Conservation (phyloP, 1,140 invertebrate genomes). For the Penaeus japonicus region DNA sequence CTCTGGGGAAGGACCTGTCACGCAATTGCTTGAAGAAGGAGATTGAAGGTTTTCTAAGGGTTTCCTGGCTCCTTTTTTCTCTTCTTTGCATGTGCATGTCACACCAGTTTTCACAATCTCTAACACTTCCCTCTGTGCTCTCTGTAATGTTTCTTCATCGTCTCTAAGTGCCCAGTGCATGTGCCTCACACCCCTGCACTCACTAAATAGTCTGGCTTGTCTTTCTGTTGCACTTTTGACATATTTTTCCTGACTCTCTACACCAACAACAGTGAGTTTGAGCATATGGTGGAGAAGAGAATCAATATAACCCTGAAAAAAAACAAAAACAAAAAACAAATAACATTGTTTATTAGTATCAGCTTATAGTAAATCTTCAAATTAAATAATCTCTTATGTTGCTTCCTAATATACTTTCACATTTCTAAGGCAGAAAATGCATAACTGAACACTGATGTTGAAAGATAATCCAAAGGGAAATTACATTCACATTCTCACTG, state of each 20-base stretch:
- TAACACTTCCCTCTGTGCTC: not conserved
- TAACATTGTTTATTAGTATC: not conserved
- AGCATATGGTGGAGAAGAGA: slow-evolving; percentile 14
- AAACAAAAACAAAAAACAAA: not conserved
- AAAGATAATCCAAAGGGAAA: too few species aligned
- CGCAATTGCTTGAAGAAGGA: not conserved
- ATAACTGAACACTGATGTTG: too few species aligned
- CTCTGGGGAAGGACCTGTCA: too few species aligned
- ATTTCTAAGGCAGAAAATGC: too few species aligned
- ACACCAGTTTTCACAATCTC: not conserved
- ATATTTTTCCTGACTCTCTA: not conserved
- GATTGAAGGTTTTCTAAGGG: not conserved
- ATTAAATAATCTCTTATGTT: not conserved
- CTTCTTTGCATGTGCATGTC: not conserved
- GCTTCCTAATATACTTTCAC: not conserved
- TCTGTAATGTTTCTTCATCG: slow-evolving; percentile 7
- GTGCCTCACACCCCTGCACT: slow-evolving; percentile 18
- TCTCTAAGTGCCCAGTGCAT: slow-evolving; percentile 25
- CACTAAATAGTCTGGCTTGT: not conserved
- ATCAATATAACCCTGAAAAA: slow-evolving; percentile 38
- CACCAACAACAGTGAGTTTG: slow-evolving; percentile 11
- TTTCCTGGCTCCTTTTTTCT: not conserved
- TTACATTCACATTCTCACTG: too few species aligned
- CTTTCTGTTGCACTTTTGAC: slow-evolving; percentile 28
- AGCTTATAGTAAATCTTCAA: not conserved